A percentile compares a stretch with the other conserved stretches of the same genome.
These are phyloP conservation scores for Meloe dianella DNA, from an alignment of 2,888 invertebrate genomes.

Conservation along the genomic window DNA sequence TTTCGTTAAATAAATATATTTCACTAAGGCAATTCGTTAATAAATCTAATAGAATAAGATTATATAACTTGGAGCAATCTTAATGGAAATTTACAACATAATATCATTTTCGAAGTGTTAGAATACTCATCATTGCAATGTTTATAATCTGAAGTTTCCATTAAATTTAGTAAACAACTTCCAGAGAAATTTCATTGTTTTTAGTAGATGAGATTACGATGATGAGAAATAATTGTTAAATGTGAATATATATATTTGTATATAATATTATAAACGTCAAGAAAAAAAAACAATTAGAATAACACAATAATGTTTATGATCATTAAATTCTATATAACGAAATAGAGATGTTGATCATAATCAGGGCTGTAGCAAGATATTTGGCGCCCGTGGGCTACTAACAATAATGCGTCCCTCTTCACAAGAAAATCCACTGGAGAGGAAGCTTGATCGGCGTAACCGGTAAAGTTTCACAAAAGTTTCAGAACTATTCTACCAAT, in stretches of 20 bases:
- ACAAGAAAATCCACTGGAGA: too few species aligned
- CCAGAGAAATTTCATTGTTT: background rate
- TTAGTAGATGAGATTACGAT: background rate
- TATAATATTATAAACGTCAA: background rate
- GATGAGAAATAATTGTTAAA: background rate
- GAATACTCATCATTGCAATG: background rate
- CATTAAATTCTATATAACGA: too few species aligned
- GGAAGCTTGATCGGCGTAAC: too few species aligned
- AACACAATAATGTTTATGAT: too few species aligned
- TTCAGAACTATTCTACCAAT: too few species aligned
- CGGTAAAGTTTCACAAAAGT: too few species aligned
- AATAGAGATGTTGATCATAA: too few species aligned
- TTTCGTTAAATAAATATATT: too few species aligned
- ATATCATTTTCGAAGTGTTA: background rate
- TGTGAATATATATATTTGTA: background rate
- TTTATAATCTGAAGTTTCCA: conserved; percentile 3
- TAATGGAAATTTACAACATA: background rate
- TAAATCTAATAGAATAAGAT: background rate
- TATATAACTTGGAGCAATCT: background rate
- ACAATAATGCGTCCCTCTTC: too few species aligned
- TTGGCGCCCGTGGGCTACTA: too few species aligned
- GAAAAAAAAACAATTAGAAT: too few species aligned
- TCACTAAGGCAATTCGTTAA: background rate
- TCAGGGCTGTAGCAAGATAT: too few species aligned
- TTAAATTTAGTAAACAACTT: background rate